These are phyloP conservation scores for Parus major DNA, from an alignment of 2,113 vertebrate species.

Conservation along the genomic window DNA sequence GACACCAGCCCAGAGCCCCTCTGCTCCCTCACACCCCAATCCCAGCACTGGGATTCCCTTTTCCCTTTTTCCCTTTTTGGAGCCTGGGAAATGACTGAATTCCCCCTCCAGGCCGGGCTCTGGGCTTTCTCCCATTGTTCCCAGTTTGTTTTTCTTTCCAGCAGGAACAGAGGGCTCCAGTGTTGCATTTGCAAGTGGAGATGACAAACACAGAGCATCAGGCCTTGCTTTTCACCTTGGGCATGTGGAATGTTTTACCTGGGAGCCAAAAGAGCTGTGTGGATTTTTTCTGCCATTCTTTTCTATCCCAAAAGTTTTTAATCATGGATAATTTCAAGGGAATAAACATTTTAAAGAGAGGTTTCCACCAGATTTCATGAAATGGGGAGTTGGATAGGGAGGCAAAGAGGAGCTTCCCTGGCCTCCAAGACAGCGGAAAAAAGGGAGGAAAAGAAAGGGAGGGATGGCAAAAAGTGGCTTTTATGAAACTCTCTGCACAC, in stretches of 20 bases:
- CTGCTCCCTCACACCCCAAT: no score
- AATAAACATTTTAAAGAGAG: neutral
- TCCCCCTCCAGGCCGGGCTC: neutral
- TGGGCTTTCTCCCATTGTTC: slow-evolving; percentile 31
- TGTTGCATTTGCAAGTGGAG: neutral
- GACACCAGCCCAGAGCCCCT: neutral
- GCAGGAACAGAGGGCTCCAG: neutral
- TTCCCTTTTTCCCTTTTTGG: no score
- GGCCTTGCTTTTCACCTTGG: neutral
- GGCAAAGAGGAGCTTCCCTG: neutral
- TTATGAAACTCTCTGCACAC: neutral
- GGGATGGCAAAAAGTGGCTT: neutral
- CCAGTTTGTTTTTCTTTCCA: slow-evolving; percentile 55
- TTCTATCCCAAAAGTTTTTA: neutral
- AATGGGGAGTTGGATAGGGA: neutral
- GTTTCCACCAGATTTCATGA: neutral
- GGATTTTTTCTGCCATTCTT: neutral
- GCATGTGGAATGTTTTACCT: neutral
- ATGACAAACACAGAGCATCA: slow-evolving; percentile 19
- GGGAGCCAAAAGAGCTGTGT: neutral
- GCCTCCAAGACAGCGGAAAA: neutral
- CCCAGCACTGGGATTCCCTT: neutral
- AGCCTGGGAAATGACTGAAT: neutral
- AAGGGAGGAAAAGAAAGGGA: neutral
- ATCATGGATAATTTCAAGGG: neutral